phyloP scores from a whole-genome alignment of 2,797 vertebrate species.

The Erpetoichthys calabaricus region DNA sequence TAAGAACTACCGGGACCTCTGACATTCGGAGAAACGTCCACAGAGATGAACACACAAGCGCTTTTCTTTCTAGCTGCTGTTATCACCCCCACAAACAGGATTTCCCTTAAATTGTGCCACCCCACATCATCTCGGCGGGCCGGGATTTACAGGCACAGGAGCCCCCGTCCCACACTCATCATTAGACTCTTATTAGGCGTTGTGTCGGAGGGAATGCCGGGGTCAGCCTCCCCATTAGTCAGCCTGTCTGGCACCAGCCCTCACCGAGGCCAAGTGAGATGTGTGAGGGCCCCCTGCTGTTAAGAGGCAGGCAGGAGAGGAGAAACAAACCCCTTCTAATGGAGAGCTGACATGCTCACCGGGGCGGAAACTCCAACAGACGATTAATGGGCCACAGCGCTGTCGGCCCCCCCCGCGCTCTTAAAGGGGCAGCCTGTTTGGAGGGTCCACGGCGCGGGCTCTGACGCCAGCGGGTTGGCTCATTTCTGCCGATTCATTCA shows the following conservation, averaged over 20 bases:
- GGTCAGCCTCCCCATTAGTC: conserved; percentile 23
- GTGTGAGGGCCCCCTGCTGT: conserved; percentile 61
- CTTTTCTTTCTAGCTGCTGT: too few relatives aligned
- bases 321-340: conserved; percentile 63
- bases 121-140: too few relatives aligned
- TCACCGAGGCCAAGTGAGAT: conserved; percentile 47
- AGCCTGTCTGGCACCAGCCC: conserved; percentile 67
- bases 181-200: conserved; percentile 13
- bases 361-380: conserved; percentile 67
- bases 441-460: too few relatives aligned
- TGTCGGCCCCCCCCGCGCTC: conserved; percentile 29
- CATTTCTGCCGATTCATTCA: too few relatives aligned
- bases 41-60: too few relatives aligned
- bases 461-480: too few relatives aligned
- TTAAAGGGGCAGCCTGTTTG: not conserved
- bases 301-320: conserved; percentile 48
- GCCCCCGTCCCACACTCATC: conserved; percentile 1
- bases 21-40: too few relatives aligned
- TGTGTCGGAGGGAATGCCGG: conserved; percentile 10
- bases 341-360: conserved; percentile 61
- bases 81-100: not conserved
- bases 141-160: conserved; percentile 5
- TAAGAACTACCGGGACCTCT: too few relatives aligned
- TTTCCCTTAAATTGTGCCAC: not conserved
- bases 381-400: conserved; percentile 57